phyloP scores from a whole-genome alignment of 2,797 vertebrate genomes.

The Novumbra hubbsi region DNA sequence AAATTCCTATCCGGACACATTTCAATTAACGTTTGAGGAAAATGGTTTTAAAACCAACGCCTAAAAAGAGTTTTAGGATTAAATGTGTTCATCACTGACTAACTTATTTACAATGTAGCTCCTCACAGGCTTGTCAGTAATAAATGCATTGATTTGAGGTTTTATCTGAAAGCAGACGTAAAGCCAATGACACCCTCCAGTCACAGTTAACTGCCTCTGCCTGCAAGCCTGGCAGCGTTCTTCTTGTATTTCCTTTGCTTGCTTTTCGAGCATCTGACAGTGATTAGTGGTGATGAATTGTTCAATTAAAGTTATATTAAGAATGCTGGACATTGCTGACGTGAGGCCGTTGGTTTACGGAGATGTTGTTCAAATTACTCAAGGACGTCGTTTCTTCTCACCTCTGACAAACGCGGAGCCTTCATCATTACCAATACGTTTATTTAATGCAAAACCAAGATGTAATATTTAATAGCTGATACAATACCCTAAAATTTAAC shows the following conservation, averaged over 20 bases:
- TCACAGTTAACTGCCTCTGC: slow-evolving; percentile 38
- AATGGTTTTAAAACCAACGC: slow-evolving; percentile 60
- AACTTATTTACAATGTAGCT: slow-evolving; percentile 40
- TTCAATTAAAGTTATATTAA: slow-evolving; percentile 73
- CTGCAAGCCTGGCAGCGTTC: slow-evolving; percentile 42
- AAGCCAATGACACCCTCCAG: slow-evolving; percentile 43
- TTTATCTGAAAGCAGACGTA: slow-evolving; percentile 30
- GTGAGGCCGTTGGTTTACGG: slow-evolving; percentile 47
- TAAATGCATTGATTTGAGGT: slow-evolving; percentile 46
- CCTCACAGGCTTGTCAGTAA: slow-evolving; percentile 49
- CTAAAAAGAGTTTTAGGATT: slow-evolving; percentile 48
- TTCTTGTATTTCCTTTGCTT: slow-evolving; percentile 50
- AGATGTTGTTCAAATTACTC: slow-evolving; percentile 60
- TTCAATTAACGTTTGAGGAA: slow-evolving; percentile 65
- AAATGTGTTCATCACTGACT: slow-evolving; percentile 42
- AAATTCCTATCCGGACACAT: slow-evolving; percentile 59
- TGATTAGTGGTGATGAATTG: slow-evolving; percentile 71
- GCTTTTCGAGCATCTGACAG: slow-evolving; percentile 63
- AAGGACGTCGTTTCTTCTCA: slow-evolving; percentile 62
- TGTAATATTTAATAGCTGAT: slow-evolving; percentile 33
- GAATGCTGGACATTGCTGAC: slow-evolving; percentile 55
- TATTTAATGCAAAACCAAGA: slow-evolving; percentile 58
- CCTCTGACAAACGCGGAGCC: slow-evolving; percentile 63
- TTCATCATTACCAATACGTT: slow-evolving; percentile 59
- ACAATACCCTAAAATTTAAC: neutral